Evolutionary conservation across 2,113 vertebrate species (phyloP), one percentile per base, ranked within the genome.

Genomic region (Larimichthys polyactis): DNA sequence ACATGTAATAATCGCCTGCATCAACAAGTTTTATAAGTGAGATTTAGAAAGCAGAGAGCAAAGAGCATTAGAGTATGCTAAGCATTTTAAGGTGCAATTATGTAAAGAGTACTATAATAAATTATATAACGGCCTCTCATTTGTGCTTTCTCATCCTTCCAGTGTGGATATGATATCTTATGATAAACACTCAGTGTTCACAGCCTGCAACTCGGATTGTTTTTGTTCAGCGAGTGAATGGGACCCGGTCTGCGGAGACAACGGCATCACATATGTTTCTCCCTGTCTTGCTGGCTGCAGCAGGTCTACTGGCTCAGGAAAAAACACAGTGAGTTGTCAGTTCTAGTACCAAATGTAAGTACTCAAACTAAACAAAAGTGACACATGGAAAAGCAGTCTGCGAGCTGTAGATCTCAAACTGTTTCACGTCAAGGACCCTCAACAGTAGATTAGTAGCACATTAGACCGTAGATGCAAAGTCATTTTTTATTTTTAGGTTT

Each of bases 171-270:
- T 4, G 3, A 54, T 92, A 70, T 90, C 90, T 5, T 86, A 91
- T 44, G 87, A 91, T 11, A 79, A 85, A 71, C 91, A 88, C 63
- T 80, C 90, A 0, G 71, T 96, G 2, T 84, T 96, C 67, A 84
- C 93, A 49, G 84, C 71, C 59, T 99, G 97, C 88, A 99, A 98
- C 86, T 75, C 66, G 0, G 64, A 70, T 22, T 99, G 98, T 71
- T 90, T 86, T 55, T 97, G 97, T 81, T 88, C 92, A 0, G 58
- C 69, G 2, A 96, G 93, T 68, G 94, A 92, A 17, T 99, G 97
- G 98, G 97, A 99, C 58, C 97, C 97, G 0, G 96, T 98, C 71
- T 99, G 98, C 65, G 97, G 96, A 3, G 91, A 87, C 64, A 95
- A 97, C 0, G 96, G 95, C 7, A 80, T 99, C 63, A 96, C 96